phyloP scores from a whole-genome alignment of 2,113 vertebrate species.

The Malurus cyaneus region DNA sequence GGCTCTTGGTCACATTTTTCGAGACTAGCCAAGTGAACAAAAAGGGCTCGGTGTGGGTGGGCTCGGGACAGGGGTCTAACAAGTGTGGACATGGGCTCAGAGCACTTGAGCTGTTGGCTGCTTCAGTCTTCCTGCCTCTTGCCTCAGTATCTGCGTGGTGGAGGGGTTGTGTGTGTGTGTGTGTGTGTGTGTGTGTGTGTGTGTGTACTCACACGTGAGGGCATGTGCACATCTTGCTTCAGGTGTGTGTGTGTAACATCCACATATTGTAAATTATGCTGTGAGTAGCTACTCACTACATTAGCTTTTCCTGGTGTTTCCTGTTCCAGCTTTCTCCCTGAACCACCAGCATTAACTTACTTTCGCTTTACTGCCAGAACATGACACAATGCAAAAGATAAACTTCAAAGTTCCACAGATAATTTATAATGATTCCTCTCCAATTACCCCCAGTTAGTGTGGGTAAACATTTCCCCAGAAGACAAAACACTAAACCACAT shows the following conservation, averaged over 20 bases:
- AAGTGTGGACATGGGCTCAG: rapidly evolving
- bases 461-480: not conserved
- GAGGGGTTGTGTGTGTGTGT: not conserved
- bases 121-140: not conserved
- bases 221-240: not conserved
- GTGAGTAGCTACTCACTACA: not conserved
- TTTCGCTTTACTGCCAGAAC: not conserved
- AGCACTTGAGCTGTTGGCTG: not conserved
- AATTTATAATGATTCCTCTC: not conserved
- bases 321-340: not conserved
- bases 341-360: not conserved
- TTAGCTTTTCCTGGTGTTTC: not conserved
- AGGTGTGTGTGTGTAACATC: rapidly evolving
- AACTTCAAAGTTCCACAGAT: not conserved
- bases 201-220: rapidly evolving
- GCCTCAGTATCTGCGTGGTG: rapidly evolving
- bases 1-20: not conserved
- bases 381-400: not conserved
- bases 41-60: not conserved
- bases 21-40: not conserved
- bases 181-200: rapidly evolving
- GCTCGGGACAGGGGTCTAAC: not conserved
- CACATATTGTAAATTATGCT: not conserved
- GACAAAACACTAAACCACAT: not conserved
- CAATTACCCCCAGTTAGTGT: not conserved